Evolutionary conservation across 2,797 vertebrate genomes (phyloP).

Genomic region (Chrosomus eos): DNA sequence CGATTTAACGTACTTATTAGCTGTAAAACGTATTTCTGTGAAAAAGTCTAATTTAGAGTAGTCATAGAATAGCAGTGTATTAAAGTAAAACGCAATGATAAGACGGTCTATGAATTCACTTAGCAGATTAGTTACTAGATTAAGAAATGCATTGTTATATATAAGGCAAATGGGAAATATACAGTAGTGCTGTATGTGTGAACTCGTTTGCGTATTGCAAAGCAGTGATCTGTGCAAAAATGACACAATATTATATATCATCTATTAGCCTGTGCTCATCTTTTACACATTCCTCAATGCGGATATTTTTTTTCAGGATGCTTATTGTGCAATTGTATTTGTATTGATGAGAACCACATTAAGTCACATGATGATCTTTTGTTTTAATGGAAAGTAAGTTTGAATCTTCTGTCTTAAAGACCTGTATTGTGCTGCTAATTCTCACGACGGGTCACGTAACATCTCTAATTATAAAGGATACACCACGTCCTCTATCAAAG

Average conservation of each 20-base stretch:
- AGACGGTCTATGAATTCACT: not conserved
- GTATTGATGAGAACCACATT: not conserved
- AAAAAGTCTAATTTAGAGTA: too few species aligned
- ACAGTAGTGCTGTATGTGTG: not conserved
- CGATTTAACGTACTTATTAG: too few species aligned
- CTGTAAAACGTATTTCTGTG: too few species aligned
- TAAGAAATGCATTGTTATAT: slow-evolving; percentile 1
- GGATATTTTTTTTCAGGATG: not conserved
- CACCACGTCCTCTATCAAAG: not conserved
- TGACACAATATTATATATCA: not conserved
- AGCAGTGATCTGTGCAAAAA: not conserved
- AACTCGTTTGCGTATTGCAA: not conserved
- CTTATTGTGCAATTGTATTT: not conserved
- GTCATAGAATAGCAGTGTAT: not conserved
- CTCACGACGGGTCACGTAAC: slow-evolving; percentile 47
- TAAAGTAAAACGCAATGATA: not conserved
- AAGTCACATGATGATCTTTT: not conserved
- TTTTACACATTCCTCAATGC: slow-evolving; percentile 9
- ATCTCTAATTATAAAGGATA: slow-evolving; percentile 33
- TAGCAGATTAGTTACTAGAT: not conserved
- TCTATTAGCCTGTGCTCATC: not conserved
- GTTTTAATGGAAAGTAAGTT: slow-evolving; percentile 26
- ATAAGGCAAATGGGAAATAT: slow-evolving; percentile 11
- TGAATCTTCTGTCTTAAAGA: slow-evolving; percentile 70
- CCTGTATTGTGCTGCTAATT: slow-evolving; percentile 69